Base-by-base conservation (phyloP, 2,113 vertebrate species). In the Cyprinodon variegatus region DNA sequence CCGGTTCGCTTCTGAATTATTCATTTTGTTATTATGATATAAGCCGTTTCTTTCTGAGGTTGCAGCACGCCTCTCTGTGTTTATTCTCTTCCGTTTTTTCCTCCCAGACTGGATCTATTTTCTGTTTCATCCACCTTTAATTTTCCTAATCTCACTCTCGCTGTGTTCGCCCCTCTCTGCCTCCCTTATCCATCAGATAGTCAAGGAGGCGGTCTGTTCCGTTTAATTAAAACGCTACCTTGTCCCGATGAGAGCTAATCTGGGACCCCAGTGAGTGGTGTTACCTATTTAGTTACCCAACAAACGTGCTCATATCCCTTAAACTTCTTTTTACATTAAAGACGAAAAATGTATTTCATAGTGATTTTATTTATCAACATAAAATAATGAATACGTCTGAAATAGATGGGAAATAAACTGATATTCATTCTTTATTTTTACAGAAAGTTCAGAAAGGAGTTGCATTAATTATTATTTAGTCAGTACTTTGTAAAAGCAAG, bases 171-270 rank as follows among this genome's bases (percentile, higher is more conserved):
- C 69, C 12, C 48, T 82, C 74, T 64, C 69, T 39, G 17, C 61
- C 67, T 45, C 65, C 43, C 73, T 71, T 83, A 88, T 89, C 86
- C 84, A n/a, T 77, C 86, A 86, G 77, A 74, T 41, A 17, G 85
- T 61, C 29, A 69, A 83, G 77, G 76, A 80, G 75, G 76, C 68
- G 78, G 85, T 88, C 84, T 77, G 69, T 83, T 85, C 74, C 48
- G 84, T 86, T 91, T 91, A 91, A 91, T 93, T 88, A 92, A 92
- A 90, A 79, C 68, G 78, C 79, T 78, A 63, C 43, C 41, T 79
- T 71, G 36, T 82, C 81, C 79, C 67, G 87, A 89, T 76, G 88
- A 89, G 88, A 81, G 85, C 83, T 84, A 71, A 76, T 88, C 75
- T 83, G 68, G 72, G 78, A 83, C 79, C 78, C 8, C 84, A 69